These are phyloP conservation scores for Neoaliturus tenellus DNA, from an alignment of 2,888 invertebrate genomes.

Conservation along the genomic window DNA sequence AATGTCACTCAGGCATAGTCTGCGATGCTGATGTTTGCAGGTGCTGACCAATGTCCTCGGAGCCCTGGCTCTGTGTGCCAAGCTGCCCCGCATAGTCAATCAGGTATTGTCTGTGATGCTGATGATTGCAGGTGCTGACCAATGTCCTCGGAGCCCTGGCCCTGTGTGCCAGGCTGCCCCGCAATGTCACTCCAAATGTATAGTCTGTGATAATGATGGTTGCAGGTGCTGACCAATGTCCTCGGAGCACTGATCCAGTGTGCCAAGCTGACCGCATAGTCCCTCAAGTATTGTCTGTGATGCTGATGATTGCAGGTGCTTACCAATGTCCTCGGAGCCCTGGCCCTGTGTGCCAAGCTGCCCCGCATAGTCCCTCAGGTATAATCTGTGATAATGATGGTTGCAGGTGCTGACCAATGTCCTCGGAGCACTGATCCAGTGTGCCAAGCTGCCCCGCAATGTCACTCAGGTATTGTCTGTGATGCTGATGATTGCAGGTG, in stretches of 20 bases:
- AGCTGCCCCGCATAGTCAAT: too few species aligned
- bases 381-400: too few species aligned
- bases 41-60: conserved; percentile 91
- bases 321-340: conserved; percentile 93
- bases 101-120: too few species aligned
- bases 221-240: conserved; percentile 82
- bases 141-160: conserved; percentile 94
- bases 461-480: too few species aligned
- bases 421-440: conserved; percentile 92
- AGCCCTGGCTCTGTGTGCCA: conserved; percentile 91
- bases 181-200: too few species aligned
- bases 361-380: too few species aligned
- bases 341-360: conserved; percentile 92
- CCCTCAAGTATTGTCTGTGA: too few species aligned
- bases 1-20: too few species aligned
- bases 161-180: conserved; percentile 88
- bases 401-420: conserved; percentile 82
- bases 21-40: not conserved
- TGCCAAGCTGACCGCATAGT: too few species aligned
- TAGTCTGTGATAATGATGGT: too few species aligned
- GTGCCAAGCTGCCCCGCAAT: conserved; percentile 88
- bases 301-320: conserved; percentile 71
- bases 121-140: conserved; percentile 74
- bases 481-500: not conserved
- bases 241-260: conserved; percentile 94